phyloP scores from a whole-genome alignment of 1,140 invertebrate species.

The Leptopilina clavipes region DNA sequence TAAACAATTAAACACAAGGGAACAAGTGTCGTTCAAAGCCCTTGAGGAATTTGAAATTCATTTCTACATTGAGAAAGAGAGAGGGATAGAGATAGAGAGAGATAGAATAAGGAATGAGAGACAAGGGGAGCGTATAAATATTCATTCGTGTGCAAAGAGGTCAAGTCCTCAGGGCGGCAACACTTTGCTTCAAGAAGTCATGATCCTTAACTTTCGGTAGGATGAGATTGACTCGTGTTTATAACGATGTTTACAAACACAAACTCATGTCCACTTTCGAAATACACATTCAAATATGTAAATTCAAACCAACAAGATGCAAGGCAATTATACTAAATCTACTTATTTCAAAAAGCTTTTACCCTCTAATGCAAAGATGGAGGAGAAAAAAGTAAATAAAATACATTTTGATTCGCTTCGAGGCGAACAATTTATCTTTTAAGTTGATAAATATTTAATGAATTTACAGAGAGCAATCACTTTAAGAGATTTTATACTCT shows the following conservation, averaged over 20 bases:
- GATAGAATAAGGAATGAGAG: too few species aligned
- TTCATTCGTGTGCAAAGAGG: constrained; percentile 11
- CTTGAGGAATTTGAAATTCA: constrained; percentile 9
- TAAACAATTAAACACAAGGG: background rate
- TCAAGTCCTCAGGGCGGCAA: constrained; percentile 10
- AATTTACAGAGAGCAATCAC: too few species aligned
- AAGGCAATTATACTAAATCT: constrained; percentile 8
- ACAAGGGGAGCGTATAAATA: background rate
- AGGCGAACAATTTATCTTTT: too few species aligned
- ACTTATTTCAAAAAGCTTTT: background rate
- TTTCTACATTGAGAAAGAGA: background rate
- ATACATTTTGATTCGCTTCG: too few species aligned
- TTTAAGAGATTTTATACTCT: too few species aligned
- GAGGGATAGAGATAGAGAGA: too few species aligned
- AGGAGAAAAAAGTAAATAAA: background rate
- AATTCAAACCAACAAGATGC: constrained; percentile 1
- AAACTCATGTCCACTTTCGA: background rate
- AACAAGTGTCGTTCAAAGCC: constrained; percentile 11
- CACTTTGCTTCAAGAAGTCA: constrained; percentile 11
- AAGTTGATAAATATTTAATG: too few species aligned
- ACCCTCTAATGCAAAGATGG: background rate
- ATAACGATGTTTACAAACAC: background rate
- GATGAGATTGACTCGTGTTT: constrained; percentile 10
- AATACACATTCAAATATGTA: background rate
- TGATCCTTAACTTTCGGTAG: constrained; percentile 5